phyloP scores from a whole-genome alignment of 2,888 invertebrate genomes.

The Troides helena region DNA sequence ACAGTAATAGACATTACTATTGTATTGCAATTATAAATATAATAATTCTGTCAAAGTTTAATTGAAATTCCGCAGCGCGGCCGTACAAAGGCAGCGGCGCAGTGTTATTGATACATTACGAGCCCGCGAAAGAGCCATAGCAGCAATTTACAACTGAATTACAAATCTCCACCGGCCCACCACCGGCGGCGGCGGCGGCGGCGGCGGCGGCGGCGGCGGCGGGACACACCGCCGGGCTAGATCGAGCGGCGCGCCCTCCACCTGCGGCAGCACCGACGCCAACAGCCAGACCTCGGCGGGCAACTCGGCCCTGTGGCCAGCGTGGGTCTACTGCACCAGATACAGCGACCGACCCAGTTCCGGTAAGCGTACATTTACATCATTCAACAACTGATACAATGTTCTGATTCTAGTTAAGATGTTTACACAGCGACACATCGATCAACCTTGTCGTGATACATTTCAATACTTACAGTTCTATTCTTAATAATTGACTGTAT shows the following conservation, averaged over 20 bases:
- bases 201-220: too few relatives aligned
- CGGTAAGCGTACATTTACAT: slow-evolving; percentile 79
- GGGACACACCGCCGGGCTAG: slow-evolving; percentile 71
- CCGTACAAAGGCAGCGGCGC: slow-evolving; percentile 43
- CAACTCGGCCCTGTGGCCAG: slow-evolving; percentile 89
- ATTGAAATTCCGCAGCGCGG: slow-evolving; percentile 70
- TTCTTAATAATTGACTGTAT: too few relatives aligned
- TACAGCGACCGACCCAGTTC: slow-evolving; percentile 94
- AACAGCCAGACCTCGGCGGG: slow-evolving; percentile 56
- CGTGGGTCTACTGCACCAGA: slow-evolving; percentile 98
- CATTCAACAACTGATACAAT: too few relatives aligned
- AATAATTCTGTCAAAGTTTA: slow-evolving; percentile 78
- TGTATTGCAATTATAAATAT: slow-evolving; percentile 76
- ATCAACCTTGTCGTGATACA: too few relatives aligned
- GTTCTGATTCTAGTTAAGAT: too few relatives aligned
- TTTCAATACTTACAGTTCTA: too few relatives aligned
- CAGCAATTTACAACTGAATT: slow-evolving; percentile 77
- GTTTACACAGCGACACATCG: too few relatives aligned
- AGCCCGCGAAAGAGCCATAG: slow-evolving; percentile 70
- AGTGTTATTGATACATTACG: slow-evolving; percentile 79
- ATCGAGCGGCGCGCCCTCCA: slow-evolving; percentile 72
- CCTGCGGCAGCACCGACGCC: slow-evolving; percentile 64
- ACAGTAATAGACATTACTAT: too few relatives aligned
- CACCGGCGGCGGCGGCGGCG: slow-evolving; percentile 31
- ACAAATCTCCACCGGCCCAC: slow-evolving; percentile 69